Base-by-base conservation (phyloP, 1,140 invertebrate genomes). In the Monochamus saltuarius region DNA sequence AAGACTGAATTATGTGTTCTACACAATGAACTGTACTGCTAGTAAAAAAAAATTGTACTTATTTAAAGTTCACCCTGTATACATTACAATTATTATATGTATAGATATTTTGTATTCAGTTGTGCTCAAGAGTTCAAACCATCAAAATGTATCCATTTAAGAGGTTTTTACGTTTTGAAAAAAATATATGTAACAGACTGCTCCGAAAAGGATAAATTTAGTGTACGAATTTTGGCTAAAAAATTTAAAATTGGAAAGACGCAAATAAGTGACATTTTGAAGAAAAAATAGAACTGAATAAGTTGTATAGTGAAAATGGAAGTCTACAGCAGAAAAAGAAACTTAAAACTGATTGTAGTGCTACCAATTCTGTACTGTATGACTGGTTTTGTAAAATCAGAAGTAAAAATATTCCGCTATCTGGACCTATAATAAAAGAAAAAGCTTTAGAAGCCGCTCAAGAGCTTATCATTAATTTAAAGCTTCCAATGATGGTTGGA, bases 401-500 rank as follows among this genome's bases (percentile, higher is more conserved):
- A 49, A 40, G 13, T 34, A 37, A 47, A 36, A 35, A 34, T 36
- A 57, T 62, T 13, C 46, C 60, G 29, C 36, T 62, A 1, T 57
- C 60, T 29, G 53, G 53, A 29, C 37, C 53, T 4, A 8, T 57
- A 11, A 29, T 56, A 10, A 19, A 49, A 57, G 22, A 17, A 57
- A 62, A 56, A 34, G 60, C 53, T n/a, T 38, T 55, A 22, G 22
- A 57, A 39, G 40, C 54, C 11, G 43, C 60, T 4, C 6, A 34
- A 42, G 14, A 29, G 6, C 34, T 62, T 13, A 49, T 4, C 3
- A 37, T 39, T 9, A 49, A 56, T n/a, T 62, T 35, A 36, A 8
- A 57, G 54, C 60, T 9, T 62, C 60, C n/a, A 57, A 37, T 39
- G 55, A 9, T 62, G 55, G 60, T 35, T 62, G 34, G 55, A 62